phyloP scores from a whole-genome alignment of 2,113 vertebrate species.

The Zosterops pallidus region DNA sequence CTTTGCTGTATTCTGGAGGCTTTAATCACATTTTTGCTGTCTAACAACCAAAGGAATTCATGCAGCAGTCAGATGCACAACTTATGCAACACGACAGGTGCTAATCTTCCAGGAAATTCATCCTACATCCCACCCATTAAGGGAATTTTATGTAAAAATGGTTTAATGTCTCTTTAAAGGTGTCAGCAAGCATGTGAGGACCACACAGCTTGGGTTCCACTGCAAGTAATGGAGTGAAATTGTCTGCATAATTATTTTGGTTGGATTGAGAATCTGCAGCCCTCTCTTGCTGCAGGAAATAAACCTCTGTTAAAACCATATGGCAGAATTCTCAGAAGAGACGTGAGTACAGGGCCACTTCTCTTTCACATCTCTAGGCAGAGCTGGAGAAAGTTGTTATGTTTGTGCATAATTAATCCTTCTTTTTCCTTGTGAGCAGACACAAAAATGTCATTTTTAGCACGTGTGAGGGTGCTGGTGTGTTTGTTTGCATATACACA shows the following conservation, averaged over 20 bases:
- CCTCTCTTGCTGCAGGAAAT: slow-evolving; percentile 77
- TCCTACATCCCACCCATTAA: slow-evolving; percentile 72
- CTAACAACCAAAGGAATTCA: slow-evolving; percentile 5
- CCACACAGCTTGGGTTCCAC: slow-evolving; percentile 80
- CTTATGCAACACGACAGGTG: slow-evolving; percentile 72
- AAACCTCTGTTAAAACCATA: slow-evolving; percentile 79
- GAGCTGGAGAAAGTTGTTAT: slow-evolving; percentile 61
- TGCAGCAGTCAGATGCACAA: slow-evolving; percentile 8
- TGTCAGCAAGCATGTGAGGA: slow-evolving; percentile 74
- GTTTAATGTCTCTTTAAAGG: slow-evolving; percentile 78
- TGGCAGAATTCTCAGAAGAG: slow-evolving; percentile 76
- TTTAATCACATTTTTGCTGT: not conserved
- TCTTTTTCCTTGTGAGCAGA: not conserved
- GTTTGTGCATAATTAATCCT: slow-evolving; percentile 50
- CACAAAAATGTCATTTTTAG: slow-evolving; percentile 19
- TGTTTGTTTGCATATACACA: not conserved
- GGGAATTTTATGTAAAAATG: slow-evolving; percentile 72
- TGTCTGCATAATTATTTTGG: slow-evolving; percentile 81
- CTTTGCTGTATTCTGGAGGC: not conserved
- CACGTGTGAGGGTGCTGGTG: not conserved
- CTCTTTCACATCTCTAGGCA: slow-evolving; percentile 67
- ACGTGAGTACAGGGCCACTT: slow-evolving; percentile 70
- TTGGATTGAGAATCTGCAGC: slow-evolving; percentile 79
- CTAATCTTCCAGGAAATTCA: slow-evolving; percentile 80
- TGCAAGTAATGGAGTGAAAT: slow-evolving; percentile 76